Evolutionary conservation across 2,888 invertebrate genomes (phyloP), one percentile per base, ranked within the genome.

Genomic region (Heliconius sara): DNA sequence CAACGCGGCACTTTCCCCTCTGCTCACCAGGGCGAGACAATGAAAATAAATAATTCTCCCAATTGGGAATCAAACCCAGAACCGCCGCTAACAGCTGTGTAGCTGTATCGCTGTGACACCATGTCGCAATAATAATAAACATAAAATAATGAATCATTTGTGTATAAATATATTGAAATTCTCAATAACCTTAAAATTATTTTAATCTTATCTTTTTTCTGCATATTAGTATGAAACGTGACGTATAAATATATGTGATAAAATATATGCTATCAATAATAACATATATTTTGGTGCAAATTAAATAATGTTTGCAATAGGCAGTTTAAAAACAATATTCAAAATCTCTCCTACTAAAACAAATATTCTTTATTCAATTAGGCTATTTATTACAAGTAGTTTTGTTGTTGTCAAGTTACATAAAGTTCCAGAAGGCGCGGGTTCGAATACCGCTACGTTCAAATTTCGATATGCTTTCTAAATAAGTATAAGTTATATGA

Each of bases 181-280:
- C 25, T 22, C 13, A 70, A 43, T 43, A 16, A 16, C 1, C 13
- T 39, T n/a, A n/a, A 70, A 70, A n/a, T 70, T 3, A 6, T 6
- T 70, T n/a, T 43, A 25, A 72, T 30, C 72, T 73, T 73, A 73
- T 57, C 72, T n/a, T 4, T 2, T 72, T 73, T 52, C 57, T 57
- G 30, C 22, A 22, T 72, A 72, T 72, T 57, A 57, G 30, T 73
- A 52, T 30, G 13, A 22, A 72, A 30, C n/a, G 57, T 57, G 57
- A 73, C 57, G 72, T n/a, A n/a, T 10, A 60, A 5, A 43, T 7
- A 16, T 43, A 30, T 57, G 27, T 27, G 57, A 60, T 73, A 73
- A 57, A n/a, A n/a, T n/a, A 72, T 72, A 34, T 60, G 57, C 34
- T 73, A 73, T 73, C 72, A 72, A 13, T 57, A n/a, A 34, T n/a